A percentile compares a stretch with the other conserved stretches of the same genome.
These are phyloP conservation scores for Rhinichthys osculus DNA, from an alignment of 2,797 vertebrate species.

Conservation along the genomic window DNA sequence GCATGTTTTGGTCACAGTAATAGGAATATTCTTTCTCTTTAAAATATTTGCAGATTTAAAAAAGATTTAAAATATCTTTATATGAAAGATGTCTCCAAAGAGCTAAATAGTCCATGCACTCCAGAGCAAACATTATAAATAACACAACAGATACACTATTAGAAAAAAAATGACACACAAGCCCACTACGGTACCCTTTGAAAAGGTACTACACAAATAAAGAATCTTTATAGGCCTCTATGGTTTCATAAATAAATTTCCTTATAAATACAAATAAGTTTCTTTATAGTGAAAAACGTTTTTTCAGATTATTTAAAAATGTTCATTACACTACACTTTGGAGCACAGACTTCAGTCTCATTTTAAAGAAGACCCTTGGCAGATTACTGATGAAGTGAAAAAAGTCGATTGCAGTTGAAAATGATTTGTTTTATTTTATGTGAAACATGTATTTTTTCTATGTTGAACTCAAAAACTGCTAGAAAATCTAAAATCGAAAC, in stretches of 20 bases:
- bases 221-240: neutral
- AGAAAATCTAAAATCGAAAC: no score
- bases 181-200: neutral
- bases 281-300: neutral
- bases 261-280: neutral
- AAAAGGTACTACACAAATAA: neutral
- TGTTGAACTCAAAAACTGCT: neutral
- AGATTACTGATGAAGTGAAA: neutral
- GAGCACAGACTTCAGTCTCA: neutral
- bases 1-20: neutral
- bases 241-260: neutral
- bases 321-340: neutral
- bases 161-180: neutral
- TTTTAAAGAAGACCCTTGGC: neutral
- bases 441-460: neutral
- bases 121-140: neutral
- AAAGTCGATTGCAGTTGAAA: no score
- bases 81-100: neutral
- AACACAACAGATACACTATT: neutral
- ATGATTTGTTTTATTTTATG: neutral
- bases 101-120: neutral
- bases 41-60: neutral
- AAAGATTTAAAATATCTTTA: neutral
- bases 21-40: neutral
- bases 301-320: neutral